phyloP scores from a whole-genome alignment of 37 sponge, comb jelly and placozoan species.

The Lycopodina hypogea region DNA sequence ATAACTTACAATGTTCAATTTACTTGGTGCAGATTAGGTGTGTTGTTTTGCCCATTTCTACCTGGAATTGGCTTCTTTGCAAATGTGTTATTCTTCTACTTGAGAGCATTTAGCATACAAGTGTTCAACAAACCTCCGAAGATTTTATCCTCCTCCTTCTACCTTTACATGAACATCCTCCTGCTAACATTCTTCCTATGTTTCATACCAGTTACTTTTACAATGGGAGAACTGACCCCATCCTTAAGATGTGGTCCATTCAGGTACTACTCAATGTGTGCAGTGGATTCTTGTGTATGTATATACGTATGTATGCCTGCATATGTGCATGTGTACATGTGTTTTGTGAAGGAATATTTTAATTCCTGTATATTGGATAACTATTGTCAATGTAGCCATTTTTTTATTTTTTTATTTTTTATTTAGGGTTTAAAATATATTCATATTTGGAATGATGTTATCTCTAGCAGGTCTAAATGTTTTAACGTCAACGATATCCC shows the following conservation, averaged over 20 bases:
- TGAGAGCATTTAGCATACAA: constrained; percentile 40
- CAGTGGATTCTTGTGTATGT: no score
- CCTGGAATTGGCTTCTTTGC: constrained; percentile 42
- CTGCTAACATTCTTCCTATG: constrained; percentile 54
- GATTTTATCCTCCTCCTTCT: constrained; percentile 58
- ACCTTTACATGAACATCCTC: constrained; percentile 71
- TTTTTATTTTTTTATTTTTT: no score
- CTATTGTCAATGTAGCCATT: no score
- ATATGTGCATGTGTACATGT: no score
- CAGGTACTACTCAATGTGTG: constrained; percentile 64
- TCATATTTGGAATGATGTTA: no score
- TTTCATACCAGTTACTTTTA: constrained; percentile 59
- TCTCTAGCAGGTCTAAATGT: no score
- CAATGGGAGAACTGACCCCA: constrained; percentile 40
- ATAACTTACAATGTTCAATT: no score
- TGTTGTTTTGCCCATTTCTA: constrained; percentile 73
- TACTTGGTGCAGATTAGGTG: constrained; percentile 71
- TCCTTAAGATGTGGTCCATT: constrained; percentile 71
- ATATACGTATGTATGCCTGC: no score
- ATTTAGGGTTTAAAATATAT: no score
- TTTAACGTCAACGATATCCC: no score
- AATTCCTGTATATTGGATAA: no score
- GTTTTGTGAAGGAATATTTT: no score
- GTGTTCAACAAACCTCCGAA: constrained; percentile 62
- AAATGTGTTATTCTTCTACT: constrained; percentile 63